These are phyloP conservation scores for Carassius gibelio DNA, from an alignment of 2,113 vertebrate species.

Conservation along the genomic window DNA sequence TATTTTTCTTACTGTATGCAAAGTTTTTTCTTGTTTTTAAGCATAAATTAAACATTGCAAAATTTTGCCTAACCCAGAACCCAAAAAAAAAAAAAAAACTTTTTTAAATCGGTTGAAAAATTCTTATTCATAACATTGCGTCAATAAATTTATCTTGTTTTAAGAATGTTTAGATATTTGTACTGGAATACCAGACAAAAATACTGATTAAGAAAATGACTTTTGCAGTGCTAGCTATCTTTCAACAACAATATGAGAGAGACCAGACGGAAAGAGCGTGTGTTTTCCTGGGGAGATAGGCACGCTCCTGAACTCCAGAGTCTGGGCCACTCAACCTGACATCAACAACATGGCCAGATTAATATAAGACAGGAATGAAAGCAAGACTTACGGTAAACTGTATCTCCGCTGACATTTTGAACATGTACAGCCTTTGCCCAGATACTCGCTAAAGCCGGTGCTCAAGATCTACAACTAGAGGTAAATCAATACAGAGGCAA, in stretches of 20 bases:
- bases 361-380: slow-evolving; percentile 42
- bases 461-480: slow-evolving; percentile 23
- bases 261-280: slow-evolving; percentile 76
- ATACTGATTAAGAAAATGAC: slow-evolving; percentile 17
- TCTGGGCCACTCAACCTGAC: slow-evolving; percentile 74
- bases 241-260: slow-evolving; percentile 78
- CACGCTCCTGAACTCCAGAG: slow-evolving; percentile 70
- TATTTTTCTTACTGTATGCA: too few relatives aligned
- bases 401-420: slow-evolving; percentile 8
- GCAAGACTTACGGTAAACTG: slow-evolving; percentile 18
- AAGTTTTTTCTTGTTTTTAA: too few relatives aligned
- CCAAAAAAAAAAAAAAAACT: too few relatives aligned
- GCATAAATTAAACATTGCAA: too few relatives aligned
- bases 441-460: slow-evolving; percentile 9
- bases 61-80: too few relatives aligned
- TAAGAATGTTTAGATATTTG: slow-evolving; percentile 12
- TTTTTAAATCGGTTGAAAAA: too few relatives aligned
- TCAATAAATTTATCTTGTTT: too few relatives aligned
- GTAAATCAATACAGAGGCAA: slow-evolving; percentile 14
- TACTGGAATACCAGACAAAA: neutral
- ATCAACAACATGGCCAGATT: slow-evolving; percentile 70
- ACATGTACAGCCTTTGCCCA: slow-evolving; percentile 2
- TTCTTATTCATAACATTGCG: too few relatives aligned
- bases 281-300: slow-evolving; percentile 81
- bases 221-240: slow-evolving; percentile 66